Evolutionary conservation across 2,797 vertebrate species (phyloP), one percentile per base, ranked within the genome.

Genomic region (Acanthornis magna): DNA sequence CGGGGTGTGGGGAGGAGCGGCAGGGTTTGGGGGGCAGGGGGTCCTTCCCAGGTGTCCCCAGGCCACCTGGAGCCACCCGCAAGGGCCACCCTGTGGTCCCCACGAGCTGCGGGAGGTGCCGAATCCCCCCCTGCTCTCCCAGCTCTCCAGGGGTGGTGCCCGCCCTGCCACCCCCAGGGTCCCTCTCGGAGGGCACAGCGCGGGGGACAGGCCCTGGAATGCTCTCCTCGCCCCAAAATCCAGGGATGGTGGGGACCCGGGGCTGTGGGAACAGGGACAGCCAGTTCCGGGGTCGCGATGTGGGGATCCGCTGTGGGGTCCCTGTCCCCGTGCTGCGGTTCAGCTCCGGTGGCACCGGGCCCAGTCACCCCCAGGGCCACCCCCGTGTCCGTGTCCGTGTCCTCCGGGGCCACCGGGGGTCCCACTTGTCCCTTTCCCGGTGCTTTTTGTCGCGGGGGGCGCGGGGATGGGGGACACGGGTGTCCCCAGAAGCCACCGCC

Each of bases 381-480:
- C 60, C 1, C 10, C 16, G 2, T 7, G 21, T 29, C 74, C 8
- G 4, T 61, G 12, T n/a, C 79, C 47, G 40, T 42, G 40, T 96
- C 43, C 43, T 45, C 43, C 5, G 20, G 43, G 43, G 43, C 43
- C 43, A 20, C 43, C 43, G 43, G 43, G 43, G 20, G 43, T 21
- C 10, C 20, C 45, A 5, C 10, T 45, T 45, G 10, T 45, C 20
- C 45, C 20, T 45, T 21, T 11, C 45, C 20, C 45, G 45, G 45
- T 21, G 45, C 10, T 45, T 45, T 45, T 30, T 19, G 43, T 17
- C 8, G 14, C 40, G 40, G 18, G 17, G 17, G 17, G 43, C 17
- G 20, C n/a, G 0, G 5, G 66, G 21, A 29, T 34, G 0, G 32
- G 61, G 21, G 27, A 16, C 77, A 2, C 0, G 10, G 3, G 5